Evolutionary conservation across 2,113 vertebrate genomes (phyloP), one percentile per base, ranked within the genome.

Genomic region (Carettochelys insculpta): DNA sequence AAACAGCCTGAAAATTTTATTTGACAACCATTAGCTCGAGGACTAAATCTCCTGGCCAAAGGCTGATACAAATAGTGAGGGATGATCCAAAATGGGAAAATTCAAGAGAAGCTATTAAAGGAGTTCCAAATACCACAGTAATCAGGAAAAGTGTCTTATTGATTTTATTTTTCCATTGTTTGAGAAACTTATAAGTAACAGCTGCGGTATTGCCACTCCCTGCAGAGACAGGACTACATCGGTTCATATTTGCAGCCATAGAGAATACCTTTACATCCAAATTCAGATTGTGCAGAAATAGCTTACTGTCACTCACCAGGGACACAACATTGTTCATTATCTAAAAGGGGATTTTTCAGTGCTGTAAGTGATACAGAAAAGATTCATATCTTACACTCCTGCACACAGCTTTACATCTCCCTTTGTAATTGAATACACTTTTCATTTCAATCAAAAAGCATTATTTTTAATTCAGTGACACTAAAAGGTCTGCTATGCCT

Each of bases 401-500:
- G 50, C 73, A 68, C 45, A 5, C 27, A 50, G 38, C 31, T 54
- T 86, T 34, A 82, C 50, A 20, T 52, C 54, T 80, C 47, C 29
- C 58, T 91, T 91, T 54, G 80, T 31, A 34, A 82, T 9, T 25
- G 54, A 65, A 51, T 77, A 2, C 80, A 75, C 27, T 90, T 19
- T 80, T 41, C 8, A 77, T 53, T 11, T 43, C 80, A 65, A 10
- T n/a, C n/a, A n/a, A n/a, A n/a, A 93, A 82, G 34, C 24, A 76
- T 9, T 5, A 91, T 20, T 65, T 65, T 11, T 56, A 73, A 43
- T 38, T 61, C n/a, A 51, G 73, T 78, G 58, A 82, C 48, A 47
- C 65, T 88, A 90, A 95, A 65, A 47, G 88, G n/a, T 34, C 22
- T 53, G 11, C 61, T 75, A 58, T 77, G 65, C 78, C 27, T 81